Conservation (phyloP, 53 echinoderm and acorn worm genomes). For the Antedon mediterranea region DNA sequence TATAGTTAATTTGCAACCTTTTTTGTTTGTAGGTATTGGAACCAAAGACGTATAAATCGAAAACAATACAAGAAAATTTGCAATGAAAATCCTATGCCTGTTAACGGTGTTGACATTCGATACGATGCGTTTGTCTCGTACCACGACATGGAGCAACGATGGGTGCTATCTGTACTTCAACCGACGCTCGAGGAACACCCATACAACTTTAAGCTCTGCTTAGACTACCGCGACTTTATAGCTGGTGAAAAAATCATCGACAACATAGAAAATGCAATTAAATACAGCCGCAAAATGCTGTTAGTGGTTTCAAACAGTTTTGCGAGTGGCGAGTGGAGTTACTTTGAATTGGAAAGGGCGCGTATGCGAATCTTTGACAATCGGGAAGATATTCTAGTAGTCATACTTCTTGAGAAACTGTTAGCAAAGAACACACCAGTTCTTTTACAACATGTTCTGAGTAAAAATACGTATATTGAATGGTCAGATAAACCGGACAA, state of each 20-base stretch:
- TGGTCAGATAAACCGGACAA: not conserved
- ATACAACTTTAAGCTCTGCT: not conserved
- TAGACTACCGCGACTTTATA: not conserved
- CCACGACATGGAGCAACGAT: not conserved
- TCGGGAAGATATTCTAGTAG: not conserved
- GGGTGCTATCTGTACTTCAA: not conserved
- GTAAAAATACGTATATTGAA: not conserved
- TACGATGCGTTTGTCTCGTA: not conserved
- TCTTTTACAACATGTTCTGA: not conserved
- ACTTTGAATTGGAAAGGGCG: not conserved
- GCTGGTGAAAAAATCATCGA: not conserved
- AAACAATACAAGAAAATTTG: not conserved
- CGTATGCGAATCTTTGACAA: not conserved
- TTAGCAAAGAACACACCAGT: not conserved
- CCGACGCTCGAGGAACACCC: not conserved
- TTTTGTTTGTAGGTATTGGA: not conserved
- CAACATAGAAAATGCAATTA: not conserved
- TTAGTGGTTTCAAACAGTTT: not conserved
- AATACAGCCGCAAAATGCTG: not conserved
- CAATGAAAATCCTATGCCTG: not conserved
- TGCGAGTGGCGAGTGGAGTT: not conserved
- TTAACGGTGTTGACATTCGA: not conserved
- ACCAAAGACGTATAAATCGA: not conserved
- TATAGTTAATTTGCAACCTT: not conserved
- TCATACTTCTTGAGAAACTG: not conserved